Percentiles rank a stretch among this genome's conserved stretches.
phyloP scores from a whole-genome alignment of 2,797 vertebrate species.

The Telmatherina bonti region DNA sequence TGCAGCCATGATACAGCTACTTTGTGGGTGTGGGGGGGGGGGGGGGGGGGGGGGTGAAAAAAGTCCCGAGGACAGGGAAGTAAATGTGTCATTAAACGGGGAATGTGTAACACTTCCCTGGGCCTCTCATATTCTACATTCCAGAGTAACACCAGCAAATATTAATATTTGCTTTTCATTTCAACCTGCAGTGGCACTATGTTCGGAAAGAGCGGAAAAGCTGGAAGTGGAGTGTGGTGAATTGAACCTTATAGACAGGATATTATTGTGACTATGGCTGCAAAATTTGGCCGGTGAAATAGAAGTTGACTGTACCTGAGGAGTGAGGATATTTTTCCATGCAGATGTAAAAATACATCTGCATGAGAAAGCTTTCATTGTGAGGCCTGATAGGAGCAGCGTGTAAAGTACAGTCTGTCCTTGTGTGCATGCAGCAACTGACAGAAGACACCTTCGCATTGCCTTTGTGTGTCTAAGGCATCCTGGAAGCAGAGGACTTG shows the following conservation, averaged over 20 bases:
- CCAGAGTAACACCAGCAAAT: constrained; percentile 77
- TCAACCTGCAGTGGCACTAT: constrained; percentile 72
- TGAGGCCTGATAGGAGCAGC: constrained; percentile 20
- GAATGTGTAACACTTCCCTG: constrained; percentile 76
- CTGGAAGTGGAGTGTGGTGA: constrained; percentile 49
- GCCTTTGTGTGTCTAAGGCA: constrained; percentile 22
- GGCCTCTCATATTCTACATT: constrained; percentile 79
- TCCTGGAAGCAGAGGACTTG: constrained; percentile 24
- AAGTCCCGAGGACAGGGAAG: constrained; percentile 41
- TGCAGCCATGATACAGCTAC: constrained; percentile 28
- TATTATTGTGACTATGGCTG: constrained; percentile 69
- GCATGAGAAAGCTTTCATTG: constrained; percentile 32
- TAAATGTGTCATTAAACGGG: constrained; percentile 74
- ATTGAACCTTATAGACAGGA: constrained; percentile 75
- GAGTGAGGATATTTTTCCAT: constrained; percentile 13
- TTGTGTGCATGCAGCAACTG: constrained; percentile 31
- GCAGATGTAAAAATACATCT: constrained; percentile 43
- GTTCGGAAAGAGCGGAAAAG: constrained; percentile 59
- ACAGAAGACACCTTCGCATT: constrained; percentile 36
- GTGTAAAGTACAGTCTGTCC: constrained; percentile 29
- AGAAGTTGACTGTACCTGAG: constrained; percentile 43
- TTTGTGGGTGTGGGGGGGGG: too few relatives aligned
- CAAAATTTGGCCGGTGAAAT: constrained; percentile 50
- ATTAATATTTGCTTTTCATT: constrained; percentile 92
- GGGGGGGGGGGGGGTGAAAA: constrained; percentile 16